These are phyloP conservation scores for Halesus radiatus DNA, from an alignment of 1,140 invertebrate genomes.

Conservation along the genomic window DNA sequence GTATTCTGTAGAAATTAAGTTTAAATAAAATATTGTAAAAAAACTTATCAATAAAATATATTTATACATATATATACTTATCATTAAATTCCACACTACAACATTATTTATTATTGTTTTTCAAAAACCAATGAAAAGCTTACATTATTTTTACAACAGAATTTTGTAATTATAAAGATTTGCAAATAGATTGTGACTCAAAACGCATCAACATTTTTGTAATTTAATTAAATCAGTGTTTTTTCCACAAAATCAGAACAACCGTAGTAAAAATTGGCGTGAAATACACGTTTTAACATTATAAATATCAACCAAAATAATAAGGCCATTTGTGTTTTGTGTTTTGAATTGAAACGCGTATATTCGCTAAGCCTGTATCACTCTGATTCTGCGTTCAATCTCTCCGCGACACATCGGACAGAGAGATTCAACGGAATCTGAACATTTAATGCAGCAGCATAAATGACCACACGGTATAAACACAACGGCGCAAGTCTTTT, in stretches of 20 bases:
- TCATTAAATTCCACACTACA: not conserved
- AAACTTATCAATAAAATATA: not conserved
- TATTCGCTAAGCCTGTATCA: constrained; percentile 66
- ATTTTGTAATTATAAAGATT: not conserved
- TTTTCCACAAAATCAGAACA: not conserved
- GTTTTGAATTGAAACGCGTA: not conserved
- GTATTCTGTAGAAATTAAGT: not conserved
- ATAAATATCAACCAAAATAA: not conserved
- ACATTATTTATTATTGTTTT: not conserved
- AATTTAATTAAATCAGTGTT: not conserved
- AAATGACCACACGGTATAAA: constrained; percentile 90
- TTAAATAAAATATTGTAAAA: not conserved
- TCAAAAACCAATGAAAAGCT: not conserved
- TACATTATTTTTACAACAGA: not conserved
- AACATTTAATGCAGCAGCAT: constrained; percentile 82
- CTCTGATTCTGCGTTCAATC: constrained; percentile 78
- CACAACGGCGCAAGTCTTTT: constrained; percentile 78
- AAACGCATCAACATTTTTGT: not conserved
- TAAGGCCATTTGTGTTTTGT: not conserved
- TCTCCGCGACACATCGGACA: constrained; percentile 85
- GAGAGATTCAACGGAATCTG: constrained; percentile 68
- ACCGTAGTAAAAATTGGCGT: not conserved
- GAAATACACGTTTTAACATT: not conserved
- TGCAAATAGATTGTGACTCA: not conserved
- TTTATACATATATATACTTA: not conserved